phyloP scores from a whole-genome alignment of 1,140 invertebrate species.

The Orchesella cincta region DNA sequence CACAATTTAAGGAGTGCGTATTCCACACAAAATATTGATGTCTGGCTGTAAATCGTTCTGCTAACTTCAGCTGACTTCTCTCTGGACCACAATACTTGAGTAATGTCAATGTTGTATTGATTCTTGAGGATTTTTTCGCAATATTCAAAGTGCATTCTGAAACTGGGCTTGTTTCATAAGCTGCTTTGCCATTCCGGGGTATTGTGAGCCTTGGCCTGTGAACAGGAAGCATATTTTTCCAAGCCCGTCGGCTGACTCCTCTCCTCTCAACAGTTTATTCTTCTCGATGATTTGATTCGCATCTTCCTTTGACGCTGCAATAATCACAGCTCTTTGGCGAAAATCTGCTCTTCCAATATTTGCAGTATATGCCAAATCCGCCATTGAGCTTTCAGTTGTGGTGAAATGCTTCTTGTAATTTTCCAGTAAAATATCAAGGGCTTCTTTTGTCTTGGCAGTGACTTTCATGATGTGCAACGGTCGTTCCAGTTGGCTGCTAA shows the following conservation, averaged over 20 bases:
- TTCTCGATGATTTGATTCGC: not conserved
- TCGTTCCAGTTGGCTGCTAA: too few relatives aligned
- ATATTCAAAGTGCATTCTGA: constrained; percentile 24
- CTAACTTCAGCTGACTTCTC: not conserved
- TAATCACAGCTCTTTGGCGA: too few relatives aligned
- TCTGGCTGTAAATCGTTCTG: not conserved
- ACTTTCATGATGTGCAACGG: too few relatives aligned
- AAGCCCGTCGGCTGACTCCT: not conserved
- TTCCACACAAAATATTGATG: constrained; percentile 19
- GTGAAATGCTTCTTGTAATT: too few relatives aligned
- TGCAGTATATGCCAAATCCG: too few relatives aligned
- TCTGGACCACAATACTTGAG: not conserved
- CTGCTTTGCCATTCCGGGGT: not conserved
- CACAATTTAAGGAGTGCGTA: constrained; percentile 30
- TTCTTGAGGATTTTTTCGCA: constrained; percentile 10
- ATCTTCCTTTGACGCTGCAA: not conserved
- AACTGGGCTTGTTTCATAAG: constrained; percentile 30
- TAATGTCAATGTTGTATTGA: constrained; percentile 1
- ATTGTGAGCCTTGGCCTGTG: constrained; percentile 18
- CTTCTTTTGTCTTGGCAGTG: too few relatives aligned
- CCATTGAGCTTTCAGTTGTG: too few relatives aligned
- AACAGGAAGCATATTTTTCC: constrained; percentile 31
- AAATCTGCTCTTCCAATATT: too few relatives aligned
- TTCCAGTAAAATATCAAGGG: too few relatives aligned
- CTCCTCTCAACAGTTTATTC: not conserved